A percentile compares a stretch with the other conserved stretches of the same genome.
Evolutionary conservation across 2,797 vertebrate genomes (phyloP).

Genomic region (Salmo trutta): DNA sequence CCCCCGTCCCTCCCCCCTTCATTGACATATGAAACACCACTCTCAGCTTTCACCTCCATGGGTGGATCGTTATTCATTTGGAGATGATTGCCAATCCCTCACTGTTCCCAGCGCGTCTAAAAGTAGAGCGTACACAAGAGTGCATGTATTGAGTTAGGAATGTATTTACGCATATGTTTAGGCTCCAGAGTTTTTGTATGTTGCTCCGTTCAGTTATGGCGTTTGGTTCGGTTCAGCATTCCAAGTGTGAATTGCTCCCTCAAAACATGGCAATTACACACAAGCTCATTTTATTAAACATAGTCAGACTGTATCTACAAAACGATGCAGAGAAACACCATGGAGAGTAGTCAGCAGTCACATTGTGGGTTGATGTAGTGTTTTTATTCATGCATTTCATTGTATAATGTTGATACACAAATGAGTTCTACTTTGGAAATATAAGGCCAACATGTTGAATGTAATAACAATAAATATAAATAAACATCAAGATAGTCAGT

Average conservation of each 20-base stretch:
- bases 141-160: constrained; percentile 35
- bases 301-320: too few species aligned
- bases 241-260: background rate
- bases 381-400: background rate
- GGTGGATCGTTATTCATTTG: constrained; percentile 66
- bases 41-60: constrained; percentile 68
- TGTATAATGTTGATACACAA: background rate
- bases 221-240: background rate
- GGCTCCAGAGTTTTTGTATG: background rate
- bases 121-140: constrained; percentile 29
- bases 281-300: too few species aligned
- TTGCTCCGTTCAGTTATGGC: background rate
- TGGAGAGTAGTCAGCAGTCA: too few species aligned
- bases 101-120: constrained; percentile 61
- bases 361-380: too few species aligned
- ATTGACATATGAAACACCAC: constrained; percentile 58
- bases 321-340: too few species aligned
- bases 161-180: constrained; percentile 22
- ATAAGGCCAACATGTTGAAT: background rate
- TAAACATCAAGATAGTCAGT: background rate
- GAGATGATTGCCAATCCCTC: constrained; percentile 38
- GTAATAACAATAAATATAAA: constrained; percentile 1
- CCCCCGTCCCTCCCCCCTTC: background rate
- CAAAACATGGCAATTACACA: too few species aligned
- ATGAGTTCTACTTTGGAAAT: background rate